Base-by-base conservation (phyloP, 2,888 invertebrate genomes). In the Rotaria macrura region DNA sequence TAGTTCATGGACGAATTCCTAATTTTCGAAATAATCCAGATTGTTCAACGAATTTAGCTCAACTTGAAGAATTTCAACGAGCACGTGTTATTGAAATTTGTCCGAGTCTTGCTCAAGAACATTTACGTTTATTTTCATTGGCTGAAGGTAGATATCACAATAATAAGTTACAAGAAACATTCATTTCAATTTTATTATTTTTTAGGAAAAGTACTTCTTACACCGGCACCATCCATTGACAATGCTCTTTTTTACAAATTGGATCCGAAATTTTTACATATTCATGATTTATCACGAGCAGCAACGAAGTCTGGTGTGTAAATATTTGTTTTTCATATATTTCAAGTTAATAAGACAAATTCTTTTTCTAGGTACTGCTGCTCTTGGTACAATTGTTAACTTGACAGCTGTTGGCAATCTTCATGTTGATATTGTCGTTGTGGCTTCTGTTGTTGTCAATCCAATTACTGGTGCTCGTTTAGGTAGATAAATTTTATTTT, bases 391-490 rank as follows among this genome's bases (percentile, higher is more conserved):
- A 49, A 65, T 72, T 29, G 43, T 86, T 25, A 84, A 65, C n/a
- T 40, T 84, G n/a, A 65, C 72, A 17, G 49, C 65, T 29, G 57
- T 84, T 40, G 47, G 84, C 12, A 84, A 72, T 43, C 34, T 86
- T n/a, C 84, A 86, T 43, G 84, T 86, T 52, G 86, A 86, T 72
- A 40, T 86, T 29, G 54, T 86, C 40, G 84, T 86, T 25, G 84
- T 86, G 25, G 86, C 65, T 23, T 84, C 84, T 84, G 86, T 86
- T 84, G 84, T 84, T 43, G 86, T 86, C 29, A 84, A 84, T 52
- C 86, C 86, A 34, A 84, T 47, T n/a, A 86, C 84, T n/a, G 86
- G 86, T 23, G 84, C 86, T 38, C 84, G 86, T n/a, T 38, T 86
- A 55, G 86, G 86, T n/a, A 65, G 38, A 7, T 65, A 4, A 65